phyloP scores from a whole-genome alignment of 2,888 invertebrate species.

The Ennomos quercinarius region DNA sequence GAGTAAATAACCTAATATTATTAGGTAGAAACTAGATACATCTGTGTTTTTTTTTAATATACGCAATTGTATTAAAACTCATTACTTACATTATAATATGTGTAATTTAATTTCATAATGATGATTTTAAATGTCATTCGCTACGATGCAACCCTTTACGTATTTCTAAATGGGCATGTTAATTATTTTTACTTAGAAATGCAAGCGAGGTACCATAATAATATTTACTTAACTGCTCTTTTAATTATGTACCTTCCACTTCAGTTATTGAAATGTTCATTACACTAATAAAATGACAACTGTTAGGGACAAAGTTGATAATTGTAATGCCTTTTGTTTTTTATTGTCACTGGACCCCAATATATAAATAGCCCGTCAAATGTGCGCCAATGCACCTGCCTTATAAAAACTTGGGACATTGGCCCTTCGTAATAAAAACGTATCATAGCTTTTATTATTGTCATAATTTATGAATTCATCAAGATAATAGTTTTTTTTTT shows the following conservation, averaged over 20 bases:
- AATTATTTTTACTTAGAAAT: constrained; percentile 33
- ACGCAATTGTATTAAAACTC: no score
- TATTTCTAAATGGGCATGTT: background rate
- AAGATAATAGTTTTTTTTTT: no score
- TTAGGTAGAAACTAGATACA: no score
- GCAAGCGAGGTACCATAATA: constrained; percentile 29
- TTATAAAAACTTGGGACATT: constrained; percentile 54
- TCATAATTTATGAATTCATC: constrained; percentile 20
- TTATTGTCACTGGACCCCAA: constrained; percentile 60
- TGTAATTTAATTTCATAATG: no score
- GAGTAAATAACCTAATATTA: no score
- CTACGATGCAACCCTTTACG: no score
- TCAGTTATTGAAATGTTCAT: constrained; percentile 61
- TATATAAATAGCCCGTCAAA: constrained; percentile 63
- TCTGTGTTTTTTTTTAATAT: no score
- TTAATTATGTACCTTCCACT: constrained; percentile 50
- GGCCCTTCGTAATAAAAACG: constrained; percentile 27
- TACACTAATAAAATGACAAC: constrained; percentile 57
- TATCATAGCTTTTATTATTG: constrained; percentile 35
- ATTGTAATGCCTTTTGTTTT: constrained; percentile 74
- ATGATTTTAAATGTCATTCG: no score
- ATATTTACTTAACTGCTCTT: constrained; percentile 44
- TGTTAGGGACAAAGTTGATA: constrained; percentile 63
- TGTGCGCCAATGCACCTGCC: constrained; percentile 71
- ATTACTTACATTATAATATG: no score